Base-by-base conservation (phyloP, 2,888 invertebrate genomes). In the Drosophila demipolita region DNA sequence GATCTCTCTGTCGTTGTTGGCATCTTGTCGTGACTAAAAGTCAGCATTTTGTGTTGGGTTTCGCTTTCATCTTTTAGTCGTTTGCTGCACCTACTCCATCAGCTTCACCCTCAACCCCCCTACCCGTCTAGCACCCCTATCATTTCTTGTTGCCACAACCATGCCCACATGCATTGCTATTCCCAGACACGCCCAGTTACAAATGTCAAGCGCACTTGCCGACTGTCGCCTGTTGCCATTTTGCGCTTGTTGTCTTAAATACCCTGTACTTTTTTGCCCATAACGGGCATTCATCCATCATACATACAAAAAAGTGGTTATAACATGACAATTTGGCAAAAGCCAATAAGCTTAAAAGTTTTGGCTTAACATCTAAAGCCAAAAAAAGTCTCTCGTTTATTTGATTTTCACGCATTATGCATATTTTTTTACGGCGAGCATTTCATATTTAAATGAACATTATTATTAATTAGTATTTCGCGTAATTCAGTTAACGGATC, bases 131-230 rank as follows among this genome's bases (percentile, higher is more conserved):
- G 20, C 32, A 29, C 12, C 8, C 6, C 42, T 15, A 7, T 17
- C 49, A 59, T 49, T 4, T 12, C 33, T n/a, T 53, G 38, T 59
- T 36, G n/a, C 32, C 68, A 69, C 53, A 66, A 38, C 35, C 54
- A 60, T 59, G 53, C 29, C 53, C 59, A 49, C 36, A 54, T n/a
- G 58, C 49, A 68, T 55, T 40, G 23, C 32, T 23, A 33, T 58
- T 26, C 20, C 26, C 23, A 29, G 53, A 68, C 79, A 78, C 76
- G 76, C 79, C 79, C 68, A 58, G 35, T 45, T 69, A 61, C 74
- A 73, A 73, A 76, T 78, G 78, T 78, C 78, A 73, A 73, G 66
- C 74, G 67, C 67, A 73, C 67, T 66, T 54, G 61, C 33, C 50
- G 62, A 62, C 63, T 58, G 54, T 50, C 57, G 64, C 52, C 54